phyloP scores from a whole-genome alignment of 2,113 vertebrate species.

The Ophiodon elongatus region DNA sequence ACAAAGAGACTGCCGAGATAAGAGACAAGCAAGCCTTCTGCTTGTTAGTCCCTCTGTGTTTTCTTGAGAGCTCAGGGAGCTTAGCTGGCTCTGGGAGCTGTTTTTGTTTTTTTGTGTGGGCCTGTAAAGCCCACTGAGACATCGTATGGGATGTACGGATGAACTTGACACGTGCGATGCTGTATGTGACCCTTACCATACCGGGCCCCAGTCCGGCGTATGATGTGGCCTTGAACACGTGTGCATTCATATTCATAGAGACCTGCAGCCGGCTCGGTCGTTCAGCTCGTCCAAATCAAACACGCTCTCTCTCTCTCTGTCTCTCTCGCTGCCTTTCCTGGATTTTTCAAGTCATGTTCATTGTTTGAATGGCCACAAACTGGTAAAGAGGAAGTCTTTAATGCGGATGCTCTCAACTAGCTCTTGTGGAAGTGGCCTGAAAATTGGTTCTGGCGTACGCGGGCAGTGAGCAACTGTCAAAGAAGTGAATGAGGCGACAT shows the following conservation, averaged over 20 bases:
- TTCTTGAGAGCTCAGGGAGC: constrained; percentile 16
- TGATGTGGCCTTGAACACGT: neutral
- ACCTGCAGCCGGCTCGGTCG: neutral
- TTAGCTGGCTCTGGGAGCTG: constrained; percentile 11
- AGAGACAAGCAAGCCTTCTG: constrained; percentile 11
- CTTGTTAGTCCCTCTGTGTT: constrained; percentile 31
- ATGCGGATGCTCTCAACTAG: neutral
- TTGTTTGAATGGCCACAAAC: neutral
- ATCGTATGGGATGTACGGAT: constrained; percentile 2
- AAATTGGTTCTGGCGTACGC: neutral
- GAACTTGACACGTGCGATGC: neutral
- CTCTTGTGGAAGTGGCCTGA: neutral
- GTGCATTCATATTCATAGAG: neutral
- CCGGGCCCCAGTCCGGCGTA: neutral
- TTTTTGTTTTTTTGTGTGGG: constrained; percentile 6
- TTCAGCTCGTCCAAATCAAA: neutral
- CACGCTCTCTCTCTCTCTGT: neutral
- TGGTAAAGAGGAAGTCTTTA: constrained; percentile 4
- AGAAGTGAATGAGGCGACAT: neutral
- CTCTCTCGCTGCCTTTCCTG: neutral
- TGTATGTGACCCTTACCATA: neutral
- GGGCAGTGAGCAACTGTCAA: neutral
- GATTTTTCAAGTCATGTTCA: neutral
- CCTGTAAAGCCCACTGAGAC: constrained; percentile 1
- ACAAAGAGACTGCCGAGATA: constrained; percentile 24